Base-by-base conservation (phyloP, 2,888 invertebrate species). In the Thyatira batis region DNA sequence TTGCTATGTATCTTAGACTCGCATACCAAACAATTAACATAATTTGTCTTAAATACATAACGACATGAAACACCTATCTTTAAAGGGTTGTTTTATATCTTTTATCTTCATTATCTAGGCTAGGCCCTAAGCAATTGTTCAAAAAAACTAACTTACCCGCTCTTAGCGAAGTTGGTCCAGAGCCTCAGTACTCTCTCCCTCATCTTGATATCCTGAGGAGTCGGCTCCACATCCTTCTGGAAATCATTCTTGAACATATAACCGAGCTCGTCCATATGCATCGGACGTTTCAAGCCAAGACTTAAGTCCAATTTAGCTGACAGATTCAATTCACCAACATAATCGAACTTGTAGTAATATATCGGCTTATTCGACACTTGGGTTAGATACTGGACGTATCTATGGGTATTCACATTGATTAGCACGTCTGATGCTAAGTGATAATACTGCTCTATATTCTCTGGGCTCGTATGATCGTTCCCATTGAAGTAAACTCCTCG, bases 131-230 rank as follows among this genome's bases (percentile, higher is more conserved):
- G 23, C 23, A 20, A 5, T 28, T 25, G 39, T 17, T 20, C 39
- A 5, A 46, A 33, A 23, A 55, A 1, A 58, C 30, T 21, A 27
- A 75, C 90, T 87, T 61, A 92, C 92, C 92, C 90, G 61, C 78
- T 70, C 71, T 92, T 92, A 20, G 91, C 89, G 51, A 92, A 92
- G 71, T 92, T 92, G 4, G 91, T 90, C 89, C 92, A 91, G 1
- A 92, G 70, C 30, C 84, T 67, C 21, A 92, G 57, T 82, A 92
- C 83, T 48, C 85, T 70, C 65, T 92, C 92, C 67, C 90, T 83
- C 76, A 82, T 84, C 63, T 85, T 86, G 5, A 82, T 13, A 71
- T 92, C 92, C 58, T 83, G 75, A 5, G 81, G 61, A 9, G 85
- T 83, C 0, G 85, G 82, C 57, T 82, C 82, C 21, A 83, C 74